Evolutionary conservation across 2,113 vertebrate species (phyloP).

Genomic region (Scalopus aquaticus): DNA sequence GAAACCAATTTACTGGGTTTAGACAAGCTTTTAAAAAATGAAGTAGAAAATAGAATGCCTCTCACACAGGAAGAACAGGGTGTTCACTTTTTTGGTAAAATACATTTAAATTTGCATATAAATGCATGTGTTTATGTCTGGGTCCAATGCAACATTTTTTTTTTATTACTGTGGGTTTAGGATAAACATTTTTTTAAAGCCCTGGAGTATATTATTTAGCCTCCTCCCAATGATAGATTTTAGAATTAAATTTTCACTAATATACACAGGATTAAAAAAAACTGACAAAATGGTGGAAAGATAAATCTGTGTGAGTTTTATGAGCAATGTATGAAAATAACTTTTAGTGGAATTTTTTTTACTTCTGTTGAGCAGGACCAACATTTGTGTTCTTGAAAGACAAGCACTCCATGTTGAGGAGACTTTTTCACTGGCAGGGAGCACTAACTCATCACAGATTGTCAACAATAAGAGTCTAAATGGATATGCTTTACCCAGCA

Average conservation of each 20-base stretch:
- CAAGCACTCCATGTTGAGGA: background rate
- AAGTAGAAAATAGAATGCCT: background rate
- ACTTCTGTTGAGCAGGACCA: background rate
- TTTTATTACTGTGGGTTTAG: background rate
- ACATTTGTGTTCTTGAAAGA: background rate
- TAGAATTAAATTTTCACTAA: background rate
- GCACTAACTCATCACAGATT: background rate
- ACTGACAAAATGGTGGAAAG: background rate
- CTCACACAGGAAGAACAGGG: background rate
- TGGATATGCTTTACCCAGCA: background rate
- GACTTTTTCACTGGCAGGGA: background rate
- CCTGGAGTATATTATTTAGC: background rate
- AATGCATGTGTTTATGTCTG: background rate
- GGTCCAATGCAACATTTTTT: background rate
- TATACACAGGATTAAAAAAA: background rate
- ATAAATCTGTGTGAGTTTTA: background rate
- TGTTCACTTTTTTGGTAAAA: background rate
- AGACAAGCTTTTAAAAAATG: background rate
- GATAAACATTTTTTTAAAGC: background rate
- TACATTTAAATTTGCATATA: background rate
- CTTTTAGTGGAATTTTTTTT: background rate
- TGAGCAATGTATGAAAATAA: background rate
- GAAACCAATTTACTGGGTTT: background rate
- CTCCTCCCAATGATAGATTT: background rate
- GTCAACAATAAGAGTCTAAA: background rate